phyloP scores from a whole-genome alignment of 2,888 invertebrate species.

The Himalopsyche anomala region DNA sequence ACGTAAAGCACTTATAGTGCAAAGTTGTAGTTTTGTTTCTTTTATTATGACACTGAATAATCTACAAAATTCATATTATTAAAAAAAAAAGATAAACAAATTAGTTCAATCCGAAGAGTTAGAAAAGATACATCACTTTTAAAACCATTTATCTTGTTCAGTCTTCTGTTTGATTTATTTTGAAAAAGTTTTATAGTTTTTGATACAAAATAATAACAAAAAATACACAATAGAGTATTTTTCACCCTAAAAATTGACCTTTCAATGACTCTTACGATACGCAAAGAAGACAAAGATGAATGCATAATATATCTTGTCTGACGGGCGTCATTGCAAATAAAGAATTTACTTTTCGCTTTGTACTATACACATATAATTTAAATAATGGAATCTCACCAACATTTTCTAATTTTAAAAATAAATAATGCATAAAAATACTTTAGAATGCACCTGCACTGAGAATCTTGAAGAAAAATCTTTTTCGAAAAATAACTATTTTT shows the following conservation, averaged over 20 bases:
- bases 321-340: neutral
- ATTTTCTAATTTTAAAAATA: too few relatives aligned
- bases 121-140: neutral
- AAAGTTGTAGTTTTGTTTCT: too few relatives aligned
- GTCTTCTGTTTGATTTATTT: neutral
- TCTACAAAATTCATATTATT: neutral
- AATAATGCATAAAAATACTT: too few relatives aligned
- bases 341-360: neutral
- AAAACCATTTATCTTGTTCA: conserved; percentile 15
- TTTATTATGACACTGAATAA: too few relatives aligned
- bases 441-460: too few relatives aligned
- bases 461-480: too few relatives aligned
- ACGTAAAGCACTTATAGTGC: too few relatives aligned
- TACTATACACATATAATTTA: too few relatives aligned
- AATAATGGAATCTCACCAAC: too few relatives aligned
- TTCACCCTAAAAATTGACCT: neutral
- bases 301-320: neutral
- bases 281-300: neutral
- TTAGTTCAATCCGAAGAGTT: conserved; percentile 3
- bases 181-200: neutral
- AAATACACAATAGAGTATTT: neutral
- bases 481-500: too few relatives aligned
- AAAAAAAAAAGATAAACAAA: neutral
- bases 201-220: neutral
- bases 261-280: neutral